Evolutionary conservation across 2,113 vertebrate genomes (phyloP).

Genomic region (Nesoenas mayeri): DNA sequence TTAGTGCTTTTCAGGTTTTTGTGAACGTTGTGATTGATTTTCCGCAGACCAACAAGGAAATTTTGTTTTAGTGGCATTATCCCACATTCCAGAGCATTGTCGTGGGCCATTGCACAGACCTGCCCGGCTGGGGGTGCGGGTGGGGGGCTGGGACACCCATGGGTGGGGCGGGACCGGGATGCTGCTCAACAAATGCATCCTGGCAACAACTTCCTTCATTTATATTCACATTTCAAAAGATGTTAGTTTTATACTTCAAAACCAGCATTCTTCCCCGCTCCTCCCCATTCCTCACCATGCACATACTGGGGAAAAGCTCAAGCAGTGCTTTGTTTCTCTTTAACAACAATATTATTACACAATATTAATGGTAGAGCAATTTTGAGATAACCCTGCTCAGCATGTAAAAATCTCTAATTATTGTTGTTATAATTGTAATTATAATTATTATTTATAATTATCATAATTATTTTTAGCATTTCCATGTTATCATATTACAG

Average conservation of each 20-base stretch:
- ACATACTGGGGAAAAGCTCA: neutral
- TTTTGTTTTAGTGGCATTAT: neutral
- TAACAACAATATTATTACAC: neutral
- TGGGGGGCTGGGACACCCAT: neutral
- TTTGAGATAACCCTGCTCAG: neutral
- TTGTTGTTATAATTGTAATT: neutral
- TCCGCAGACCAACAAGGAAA: neutral
- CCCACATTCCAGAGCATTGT: rapidly evolving
- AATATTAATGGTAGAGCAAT: neutral
- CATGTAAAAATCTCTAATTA: neutral
- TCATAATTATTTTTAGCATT: neutral
- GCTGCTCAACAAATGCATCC: neutral
- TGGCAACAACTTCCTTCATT: neutral
- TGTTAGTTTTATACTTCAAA: neutral
- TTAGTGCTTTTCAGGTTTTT: neutral
- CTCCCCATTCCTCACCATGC: too few relatives aligned
- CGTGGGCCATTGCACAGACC: rapidly evolving
- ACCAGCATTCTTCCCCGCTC: neutral
- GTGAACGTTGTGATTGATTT: neutral
- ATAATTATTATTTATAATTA: neutral
- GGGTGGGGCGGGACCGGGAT: neutral
- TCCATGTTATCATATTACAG: neutral
- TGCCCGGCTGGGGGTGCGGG: neutral
- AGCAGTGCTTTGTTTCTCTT: neutral
- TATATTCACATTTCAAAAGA: neutral